Evolutionary conservation across 2,888 invertebrate genomes (phyloP), one percentile per base, ranked within the genome.

Genomic region (Cephus rjabovi): DNA sequence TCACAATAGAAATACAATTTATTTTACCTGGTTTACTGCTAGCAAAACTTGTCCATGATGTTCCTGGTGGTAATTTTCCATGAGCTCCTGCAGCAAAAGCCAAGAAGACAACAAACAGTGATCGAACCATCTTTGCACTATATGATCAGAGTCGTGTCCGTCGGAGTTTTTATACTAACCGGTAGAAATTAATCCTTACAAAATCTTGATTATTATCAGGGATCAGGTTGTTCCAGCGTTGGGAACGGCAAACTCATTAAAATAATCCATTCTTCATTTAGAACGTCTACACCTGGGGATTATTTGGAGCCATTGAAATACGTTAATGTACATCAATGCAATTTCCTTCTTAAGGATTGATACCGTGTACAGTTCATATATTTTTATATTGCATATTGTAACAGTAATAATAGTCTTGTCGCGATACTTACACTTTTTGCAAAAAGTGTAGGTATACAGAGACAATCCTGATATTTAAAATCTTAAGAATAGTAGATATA

Each of bases 241-340:
- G 23, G 56, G 9, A 56, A 56, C 77, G 77, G 75, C 30, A 77
- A 70, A 68, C 77, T 84, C 75, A 85, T 84, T 85, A 83, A 81
- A 82, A 83, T 87, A 85, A 87, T 87, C 83, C 84, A 71, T 33
- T 73, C 77, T 35, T 78, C 40, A 73, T 70, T 75, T 75, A 69
- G 76, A 81, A 80, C 81, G 79, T 81, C 71, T 80, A 56, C 89
- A 90, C 84, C 84, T 90, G 89, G 78, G 81, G 85, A 87, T 88
- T 88, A 89, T 73, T 31, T 30, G n/a, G 11, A 33, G 71, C 73
- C 75, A 80, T 78, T 82, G 75, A 73, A 73, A 82, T 83, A 79
- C 79, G 73, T 37, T 76, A 73, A 69, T 70, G 74, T 69, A 74
- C 68, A 74, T 34, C 30, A 80, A 78, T 82, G 76, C 70, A 81